Conservation (phyloP, 2,888 invertebrate genomes). For the Neocrepidodera transversa region DNA sequence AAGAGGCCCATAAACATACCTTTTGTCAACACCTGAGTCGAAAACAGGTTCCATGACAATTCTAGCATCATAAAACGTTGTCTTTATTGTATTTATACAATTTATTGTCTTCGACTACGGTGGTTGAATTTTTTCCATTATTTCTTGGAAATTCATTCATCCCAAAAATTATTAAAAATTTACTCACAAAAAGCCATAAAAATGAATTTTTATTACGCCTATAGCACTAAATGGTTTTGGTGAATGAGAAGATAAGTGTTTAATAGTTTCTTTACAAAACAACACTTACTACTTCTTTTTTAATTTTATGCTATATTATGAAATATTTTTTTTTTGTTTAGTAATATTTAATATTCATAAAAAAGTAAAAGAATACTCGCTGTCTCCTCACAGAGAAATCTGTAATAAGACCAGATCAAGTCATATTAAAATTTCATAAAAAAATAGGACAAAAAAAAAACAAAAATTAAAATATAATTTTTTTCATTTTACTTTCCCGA, state of each 20-base stretch:
- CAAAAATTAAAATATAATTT: no score
- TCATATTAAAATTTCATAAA: no score
- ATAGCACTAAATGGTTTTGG: background rate
- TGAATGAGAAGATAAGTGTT: background rate
- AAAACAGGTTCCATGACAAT: constrained; percentile 50
- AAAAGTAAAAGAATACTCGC: no score
- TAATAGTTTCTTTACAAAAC: background rate
- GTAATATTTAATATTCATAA: no score
- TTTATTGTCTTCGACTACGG: constrained; percentile 55
- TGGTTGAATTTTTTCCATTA: constrained; percentile 53
- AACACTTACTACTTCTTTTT: no score
- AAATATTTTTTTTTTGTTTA: no score
- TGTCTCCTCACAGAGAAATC: no score
- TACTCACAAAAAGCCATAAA: constrained; percentile 38
- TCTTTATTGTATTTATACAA: constrained; percentile 57
- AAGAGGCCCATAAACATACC: constrained; percentile 55
- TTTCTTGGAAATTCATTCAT: constrained; percentile 50
- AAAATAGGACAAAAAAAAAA: no score
- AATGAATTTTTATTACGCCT: constrained; percentile 5
- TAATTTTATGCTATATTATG: no score
- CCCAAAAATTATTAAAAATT: constrained; percentile 39
- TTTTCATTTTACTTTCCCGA: no score
- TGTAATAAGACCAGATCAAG: no score
- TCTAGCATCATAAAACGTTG: constrained; percentile 55
- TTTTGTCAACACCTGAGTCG: constrained; percentile 58